Percentiles rank a stretch among this genome's conserved stretches.
Evolutionary conservation across 1,140 invertebrate species (phyloP).

Genomic region (Zelostemma sp.): DNA sequence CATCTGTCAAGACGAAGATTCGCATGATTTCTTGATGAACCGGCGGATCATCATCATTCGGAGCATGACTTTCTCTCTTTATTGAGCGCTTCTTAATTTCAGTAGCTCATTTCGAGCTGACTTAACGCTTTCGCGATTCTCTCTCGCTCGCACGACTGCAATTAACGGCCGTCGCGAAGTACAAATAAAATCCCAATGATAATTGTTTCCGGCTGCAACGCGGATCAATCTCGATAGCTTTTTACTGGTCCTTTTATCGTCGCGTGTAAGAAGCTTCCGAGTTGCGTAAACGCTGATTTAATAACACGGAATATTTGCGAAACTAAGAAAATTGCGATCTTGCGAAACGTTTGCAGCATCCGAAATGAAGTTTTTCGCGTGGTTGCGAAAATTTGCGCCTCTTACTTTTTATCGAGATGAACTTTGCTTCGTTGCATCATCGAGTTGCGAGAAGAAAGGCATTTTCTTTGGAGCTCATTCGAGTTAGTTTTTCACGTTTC

Average conservation of each 20-base stretch:
- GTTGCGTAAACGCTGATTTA: neutral
- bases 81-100: slow-evolving; percentile 52
- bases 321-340: slow-evolving; percentile 17
- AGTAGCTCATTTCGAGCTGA: slow-evolving; percentile 41
- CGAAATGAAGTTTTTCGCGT: slow-evolving; percentile 35
- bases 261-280: neutral
- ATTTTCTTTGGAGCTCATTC: too few relatives aligned
- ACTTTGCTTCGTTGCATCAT: too few relatives aligned
- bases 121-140: slow-evolving; percentile 55
- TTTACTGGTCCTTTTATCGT: slow-evolving; percentile 14
- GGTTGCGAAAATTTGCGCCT: slow-evolving; percentile 5
- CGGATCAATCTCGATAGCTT: slow-evolving; percentile 38
- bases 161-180: slow-evolving; percentile 38
- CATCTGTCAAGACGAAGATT: neutral
- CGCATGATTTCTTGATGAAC: slow-evolving; percentile 24
- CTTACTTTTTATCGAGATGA: neutral
- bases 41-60: slow-evolving; percentile 30
- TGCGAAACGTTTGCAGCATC: slow-evolving; percentile 39
- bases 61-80: slow-evolving; percentile 48
- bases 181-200: slow-evolving; percentile 44
- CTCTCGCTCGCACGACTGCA: slow-evolving; percentile 43
- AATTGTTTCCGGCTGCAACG: slow-evolving; percentile 59
- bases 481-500: too few relatives aligned
- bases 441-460: too few relatives aligned
- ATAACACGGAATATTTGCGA: neutral